phyloP scores from a whole-genome alignment of 2,113 vertebrate genomes.

The Solea solea region DNA sequence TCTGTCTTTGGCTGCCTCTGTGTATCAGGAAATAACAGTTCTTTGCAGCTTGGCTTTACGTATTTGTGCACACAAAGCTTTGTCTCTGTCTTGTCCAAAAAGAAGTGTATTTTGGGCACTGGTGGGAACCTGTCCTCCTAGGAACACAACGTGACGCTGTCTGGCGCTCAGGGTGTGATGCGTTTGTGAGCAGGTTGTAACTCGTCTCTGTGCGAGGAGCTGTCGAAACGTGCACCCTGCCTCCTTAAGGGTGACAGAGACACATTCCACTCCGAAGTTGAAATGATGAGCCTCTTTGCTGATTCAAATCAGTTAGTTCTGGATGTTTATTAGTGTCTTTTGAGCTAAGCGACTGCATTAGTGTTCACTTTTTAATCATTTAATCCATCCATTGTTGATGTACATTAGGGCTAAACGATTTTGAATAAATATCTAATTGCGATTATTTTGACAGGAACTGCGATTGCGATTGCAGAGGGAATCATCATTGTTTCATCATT shows the following conservation, averaged over 20 bases:
- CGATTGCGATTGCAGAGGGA: no score
- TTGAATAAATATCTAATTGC: no score
- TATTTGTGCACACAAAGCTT: neutral
- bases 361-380: neutral
- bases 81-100: constrained; percentile 7
- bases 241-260: constrained; percentile 21
- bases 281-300: neutral
- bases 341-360: no score
- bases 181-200: constrained; percentile 44
- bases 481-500: no score
- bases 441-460: no score
- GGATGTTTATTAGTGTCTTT: neutral
- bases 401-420: no score
- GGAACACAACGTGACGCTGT: constrained; percentile 23
- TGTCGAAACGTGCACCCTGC: constrained; percentile 20
- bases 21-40: constrained; percentile 6
- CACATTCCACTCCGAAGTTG: constrained; percentile 28
- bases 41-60: constrained; percentile 1
- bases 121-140: constrained; percentile 46
- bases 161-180: neutral
- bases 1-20: constrained; percentile 22
- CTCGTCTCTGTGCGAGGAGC: constrained; percentile 30
- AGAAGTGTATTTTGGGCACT: neutral
- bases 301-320: neutral
- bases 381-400: no score